Conservation (phyloP, 2,888 invertebrate species). For the Antitype chi region DNA sequence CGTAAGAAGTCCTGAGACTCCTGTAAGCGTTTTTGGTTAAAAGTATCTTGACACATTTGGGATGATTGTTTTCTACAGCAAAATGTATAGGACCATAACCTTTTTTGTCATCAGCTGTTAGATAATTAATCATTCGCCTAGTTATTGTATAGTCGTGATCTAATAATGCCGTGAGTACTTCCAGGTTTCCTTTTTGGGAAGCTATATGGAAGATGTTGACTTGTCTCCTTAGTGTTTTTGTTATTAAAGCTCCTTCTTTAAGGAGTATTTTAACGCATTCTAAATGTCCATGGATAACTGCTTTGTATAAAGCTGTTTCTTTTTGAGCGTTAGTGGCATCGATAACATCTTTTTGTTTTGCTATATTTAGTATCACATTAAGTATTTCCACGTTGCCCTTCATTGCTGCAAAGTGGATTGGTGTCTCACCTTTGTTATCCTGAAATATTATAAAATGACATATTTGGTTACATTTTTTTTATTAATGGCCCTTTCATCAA, state of each 20-base stretch:
- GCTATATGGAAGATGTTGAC: constrained; percentile 84
- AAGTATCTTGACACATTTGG: constrained; percentile 76
- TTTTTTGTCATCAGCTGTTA: constrained; percentile 63
- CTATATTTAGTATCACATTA: constrained; percentile 76
- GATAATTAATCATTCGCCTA: constrained; percentile 72
- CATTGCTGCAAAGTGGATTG: constrained; percentile 80
- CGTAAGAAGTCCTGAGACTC: constrained; percentile 52
- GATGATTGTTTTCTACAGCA: constrained; percentile 65
- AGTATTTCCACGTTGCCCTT: constrained; percentile 77
- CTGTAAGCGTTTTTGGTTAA: constrained; percentile 63
- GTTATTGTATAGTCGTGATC: constrained; percentile 77
- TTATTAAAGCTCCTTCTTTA: constrained; percentile 79
- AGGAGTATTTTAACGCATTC: constrained; percentile 81
- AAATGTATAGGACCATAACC: constrained; percentile 68
- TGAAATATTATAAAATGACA: constrained; percentile 52
- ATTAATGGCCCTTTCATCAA: not conserved
- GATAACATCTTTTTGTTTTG: constrained; percentile 55
- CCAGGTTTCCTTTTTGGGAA: constrained; percentile 83
- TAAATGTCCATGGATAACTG: constrained; percentile 77
- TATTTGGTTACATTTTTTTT: not conserved
- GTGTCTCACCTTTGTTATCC: constrained; percentile 76
- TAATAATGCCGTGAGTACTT: constrained; percentile 87
- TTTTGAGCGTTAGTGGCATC: constrained; percentile 76
- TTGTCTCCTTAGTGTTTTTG: constrained; percentile 70
- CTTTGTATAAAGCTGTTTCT: constrained; percentile 84